These are phyloP conservation scores for Epinephelus coioides DNA, from an alignment of 2,797 vertebrate species.

Conservation along the genomic window DNA sequence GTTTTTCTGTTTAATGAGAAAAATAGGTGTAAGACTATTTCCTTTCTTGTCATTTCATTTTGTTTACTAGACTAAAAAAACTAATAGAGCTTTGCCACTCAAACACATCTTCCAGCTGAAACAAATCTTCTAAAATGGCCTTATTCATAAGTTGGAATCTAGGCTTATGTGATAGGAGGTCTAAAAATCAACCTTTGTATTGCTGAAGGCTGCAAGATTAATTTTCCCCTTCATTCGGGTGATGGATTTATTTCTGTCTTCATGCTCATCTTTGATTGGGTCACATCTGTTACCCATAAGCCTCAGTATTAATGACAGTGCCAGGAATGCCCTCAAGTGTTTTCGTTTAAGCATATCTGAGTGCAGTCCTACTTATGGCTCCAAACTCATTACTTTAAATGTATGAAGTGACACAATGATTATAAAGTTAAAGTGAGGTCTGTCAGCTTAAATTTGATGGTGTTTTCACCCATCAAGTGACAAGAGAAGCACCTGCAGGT, in stretches of 20 bases:
- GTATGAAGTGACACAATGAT: slow-evolving; percentile 63
- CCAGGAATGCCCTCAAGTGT: slow-evolving; percentile 68
- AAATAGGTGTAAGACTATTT: no score
- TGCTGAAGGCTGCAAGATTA: slow-evolving; percentile 51
- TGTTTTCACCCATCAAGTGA: slow-evolving; percentile 22
- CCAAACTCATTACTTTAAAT: slow-evolving; percentile 61
- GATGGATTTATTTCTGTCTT: slow-evolving; percentile 71
- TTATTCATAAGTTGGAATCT: slow-evolving; percentile 2
- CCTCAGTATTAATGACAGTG: slow-evolving; percentile 67
- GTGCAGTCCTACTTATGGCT: slow-evolving; percentile 25
- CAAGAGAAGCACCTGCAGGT: slow-evolving; percentile 29
- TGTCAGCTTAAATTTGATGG: slow-evolving; percentile 49
- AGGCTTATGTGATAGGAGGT: not conserved
- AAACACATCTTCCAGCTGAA: not conserved
- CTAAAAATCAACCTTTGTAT: slow-evolving; percentile 49
- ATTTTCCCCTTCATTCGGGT: slow-evolving; percentile 59
- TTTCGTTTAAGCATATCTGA: slow-evolving; percentile 63
- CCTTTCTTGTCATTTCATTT: no score
- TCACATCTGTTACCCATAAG: slow-evolving; percentile 75
- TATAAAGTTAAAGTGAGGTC: slow-evolving; percentile 51
- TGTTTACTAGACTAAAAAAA: no score
- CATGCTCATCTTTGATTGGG: slow-evolving; percentile 68
- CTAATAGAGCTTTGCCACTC: no score
- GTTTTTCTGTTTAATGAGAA: no score
- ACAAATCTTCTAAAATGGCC: not conserved